phyloP scores from a whole-genome alignment of 1,140 invertebrate species.

The Chrysoperla carnea region DNA sequence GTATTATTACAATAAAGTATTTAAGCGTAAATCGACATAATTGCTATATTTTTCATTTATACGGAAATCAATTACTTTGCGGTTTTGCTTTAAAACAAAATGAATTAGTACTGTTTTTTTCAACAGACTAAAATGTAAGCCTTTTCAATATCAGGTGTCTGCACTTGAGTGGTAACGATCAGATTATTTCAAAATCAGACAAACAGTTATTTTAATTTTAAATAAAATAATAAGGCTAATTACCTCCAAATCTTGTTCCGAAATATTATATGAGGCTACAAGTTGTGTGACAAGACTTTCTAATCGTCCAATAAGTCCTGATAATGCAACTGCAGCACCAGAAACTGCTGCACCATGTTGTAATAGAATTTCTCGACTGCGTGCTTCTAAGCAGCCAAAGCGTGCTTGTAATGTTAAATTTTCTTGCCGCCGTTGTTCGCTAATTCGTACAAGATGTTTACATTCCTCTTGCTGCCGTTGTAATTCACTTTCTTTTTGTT shows the following conservation, averaged over 20 bases:
- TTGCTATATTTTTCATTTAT: no score
- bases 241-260: conserved; percentile 56
- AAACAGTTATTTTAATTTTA: not conserved
- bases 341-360: conserved; percentile 52
- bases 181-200: no score
- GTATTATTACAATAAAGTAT: no score
- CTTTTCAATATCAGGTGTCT: no score
- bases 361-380: conserved; percentile 40
- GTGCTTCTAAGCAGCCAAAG: conserved; percentile 38
- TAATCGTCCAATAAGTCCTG: conserved; percentile 46
- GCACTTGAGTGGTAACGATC: no score
- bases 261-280: conserved; percentile 51
- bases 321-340: conserved; percentile 48
- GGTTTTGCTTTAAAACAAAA: no score
- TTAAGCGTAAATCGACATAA: no score
- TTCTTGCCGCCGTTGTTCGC: conserved; percentile 59
- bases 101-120: no score
- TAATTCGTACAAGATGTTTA: conserved; percentile 54
- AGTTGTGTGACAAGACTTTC: conserved; percentile 51
- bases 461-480: conserved; percentile 54
- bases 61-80: no score
- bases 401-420: conserved; percentile 45
- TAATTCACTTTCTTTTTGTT: conserved; percentile 34
- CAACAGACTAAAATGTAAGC: no score
- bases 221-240: no score